Evolutionary conservation across 2,113 vertebrate species (phyloP), one percentile per base, ranked within the genome.

Genomic region (Psophia crepitans): DNA sequence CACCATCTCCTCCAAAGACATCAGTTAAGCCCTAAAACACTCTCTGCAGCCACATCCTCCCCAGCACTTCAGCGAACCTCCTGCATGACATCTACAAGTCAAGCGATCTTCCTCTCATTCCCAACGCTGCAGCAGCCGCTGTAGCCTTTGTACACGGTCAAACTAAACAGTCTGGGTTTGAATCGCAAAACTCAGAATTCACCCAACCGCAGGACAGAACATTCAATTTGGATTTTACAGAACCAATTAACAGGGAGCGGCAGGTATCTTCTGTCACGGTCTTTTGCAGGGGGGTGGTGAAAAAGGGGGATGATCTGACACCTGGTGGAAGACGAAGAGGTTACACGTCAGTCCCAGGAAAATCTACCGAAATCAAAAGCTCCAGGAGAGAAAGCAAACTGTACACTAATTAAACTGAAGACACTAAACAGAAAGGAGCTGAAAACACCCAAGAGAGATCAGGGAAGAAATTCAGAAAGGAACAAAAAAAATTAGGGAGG

Each of bases 171-270:
- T 11, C 27, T 5, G 19, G 7, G 6, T 17, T 65, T 37, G 44
- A 86, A 35, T 5, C 6, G n/a, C 4, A 1, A 57, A 79, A 82
- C 21, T 8, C 44, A 22, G 17, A 57, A 56, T 65, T 61, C 7
- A 3, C 60, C 33, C 41, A 66, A 57, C 18, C 2, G 2, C 61
- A 26, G 35, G 66, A 24, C 0, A 0, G 33, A 77, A 61, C 30
- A 18, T 84, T 65, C 71, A 49, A 41, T 32, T 20, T 14, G 48
- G 33, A 64, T 33, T 82, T 85, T 23, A 57, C 17, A 66, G 70
- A 64, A 82, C 65, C 22, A 41, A 32, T 3, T 33, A 35, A 46
- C 1, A 13, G 1, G 7, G 71, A 65, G 63, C 0, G 8, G 54
- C 22, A 69, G 65, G 2, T 0, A 49, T 22, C 14, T 43, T 16